Evolutionary conservation across 2,888 invertebrate genomes (phyloP), one percentile per base, ranked within the genome.

Genomic region (Pantelozetes paolii): DNA sequence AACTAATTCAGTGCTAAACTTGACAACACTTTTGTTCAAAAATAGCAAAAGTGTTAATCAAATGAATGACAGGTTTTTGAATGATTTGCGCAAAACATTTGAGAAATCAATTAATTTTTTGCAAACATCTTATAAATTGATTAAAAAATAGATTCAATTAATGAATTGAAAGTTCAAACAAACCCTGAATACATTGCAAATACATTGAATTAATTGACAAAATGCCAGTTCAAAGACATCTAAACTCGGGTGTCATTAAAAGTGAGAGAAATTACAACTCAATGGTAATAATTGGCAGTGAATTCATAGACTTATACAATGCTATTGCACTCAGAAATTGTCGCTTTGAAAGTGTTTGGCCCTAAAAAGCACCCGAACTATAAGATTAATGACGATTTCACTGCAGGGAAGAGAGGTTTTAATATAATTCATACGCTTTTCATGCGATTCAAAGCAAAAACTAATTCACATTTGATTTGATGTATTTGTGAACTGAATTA

Each of bases 361-460:
- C 57, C 57, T 26, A 28, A n/a, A n/a, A 30, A 2, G 54, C 2
- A 20, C 26, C 30, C 30, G 11, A 57, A 26, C 26, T 18, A 62
- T n/a, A 64, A 64, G 64, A 64, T 64, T 64, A 64, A 64, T 64
- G 64, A 36, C 32, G 9, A 6, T 1, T 2, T 18, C 64, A n/a
- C 64, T 32, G 36, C 64, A 11, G 64, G 64, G 20, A 32, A 64
- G 6, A 64, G 36, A 64, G 36, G n/a, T n/a, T 64, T 64, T 64
- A 64, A 64, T 64, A 64, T 36, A 64, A 32, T 64, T 64, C 64
- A 64, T 8, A 64, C n/a, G n/a, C n/a, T 64, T 32, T 64, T 1
- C 64, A 36, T 20, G 18, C 54, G 26, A 28, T 57, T 57, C 36
- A 64, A 20, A 13, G 32, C 32, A 64, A 64, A 32, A 64, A 36